Base-by-base conservation (phyloP, 2,888 invertebrate species). In the Erebia ligea region DNA sequence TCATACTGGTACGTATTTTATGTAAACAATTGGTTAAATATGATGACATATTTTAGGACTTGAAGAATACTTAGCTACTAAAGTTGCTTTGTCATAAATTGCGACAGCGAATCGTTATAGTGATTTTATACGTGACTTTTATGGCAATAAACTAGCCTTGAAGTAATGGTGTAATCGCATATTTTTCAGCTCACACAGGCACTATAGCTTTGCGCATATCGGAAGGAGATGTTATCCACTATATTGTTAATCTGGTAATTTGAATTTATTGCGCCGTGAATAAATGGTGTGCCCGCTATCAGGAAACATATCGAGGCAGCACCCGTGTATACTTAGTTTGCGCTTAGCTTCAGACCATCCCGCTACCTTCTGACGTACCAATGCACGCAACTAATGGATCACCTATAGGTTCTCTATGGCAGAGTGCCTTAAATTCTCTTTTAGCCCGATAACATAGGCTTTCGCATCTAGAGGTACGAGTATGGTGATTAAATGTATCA, bases 211-310 rank as follows among this genome's bases (percentile, higher is more conserved):
- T 15, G 34, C 1, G 1, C 11, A 17, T 45, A 62, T 64, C 52
- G 52, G 82, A 79, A 86, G 82, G 78, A 87, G 92, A 92, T 92
- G 85, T 82, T 91, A 93, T 93, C 93, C 90, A 76, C 84, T 86
- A 88, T 92, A 92, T 92, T 92, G 92, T 93, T 92, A 92, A 93
- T 93, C 91, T 92, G 82, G 92, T 93, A 93, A 93, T 93, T 93
- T 93, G 93, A 93, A 93, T 93, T 93, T 93, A 93, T 93, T 92
- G 91, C 92, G 84, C 84, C 87, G 86, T 90, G 91, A 89, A 91
- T 91, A 92, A 92, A 92, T 91, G 89, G 91, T 90, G 83, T 83
- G 83, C 78, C 71, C 86, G 89, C 88, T 92, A 91, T 92, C 91
- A 82, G 81, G 80, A 77, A 80, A 84, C 89, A 85, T 83, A 92